Base-by-base conservation (phyloP, 2,797 vertebrate genomes). In the Selene dorsalis region DNA sequence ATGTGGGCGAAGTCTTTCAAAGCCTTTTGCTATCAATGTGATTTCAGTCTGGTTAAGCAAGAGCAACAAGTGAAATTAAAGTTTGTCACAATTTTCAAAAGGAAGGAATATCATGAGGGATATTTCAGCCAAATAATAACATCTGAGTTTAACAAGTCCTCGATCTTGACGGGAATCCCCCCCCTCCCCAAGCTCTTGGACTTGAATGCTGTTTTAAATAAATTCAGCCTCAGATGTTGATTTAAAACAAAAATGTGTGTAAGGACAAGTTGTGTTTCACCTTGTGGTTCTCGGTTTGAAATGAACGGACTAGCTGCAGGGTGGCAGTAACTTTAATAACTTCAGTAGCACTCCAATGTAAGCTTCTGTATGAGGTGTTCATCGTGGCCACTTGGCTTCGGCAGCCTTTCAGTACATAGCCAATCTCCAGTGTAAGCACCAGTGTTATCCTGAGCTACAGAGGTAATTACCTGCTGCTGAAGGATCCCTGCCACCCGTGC, bases 391-490 rank as follows among this genome's bases (percentile, higher is more conserved):
- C 69, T 86, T 81, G 87, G 85, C 90, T 87, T 52, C 45, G 61
- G 35, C 69, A 47, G 66, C 41, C 32, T 22, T 48, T 56, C 57
- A 30, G 63, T 58, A 18, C 61, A 48, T 59, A 76, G 86, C 80
- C 61, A 67, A 58, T 69, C 80, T 80, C 69, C 79, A 84, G 66
- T 75, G 86, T 79, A 84, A 88, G 86, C 84, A 80, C 22, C 71
- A 56, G 72, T 66, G 73, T 75, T 74, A 79, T 79, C 80, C 84
- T 56, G 69, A 73, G 71, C 72, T 82, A 79, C 52, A 79, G 72
- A 72, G 60, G 73, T 91, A 90, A 92, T 92, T 86, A 89, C 79
- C 39, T 82, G 82, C 83, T 78, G 90, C 85, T 92, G 89, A 93
- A 84, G 74, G 90, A 93, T 89, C 82, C 50, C 64, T 69, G 69